These are phyloP conservation scores for Musca domestica DNA, from an alignment of 1,140 invertebrate species.

Conservation along the genomic window DNA sequence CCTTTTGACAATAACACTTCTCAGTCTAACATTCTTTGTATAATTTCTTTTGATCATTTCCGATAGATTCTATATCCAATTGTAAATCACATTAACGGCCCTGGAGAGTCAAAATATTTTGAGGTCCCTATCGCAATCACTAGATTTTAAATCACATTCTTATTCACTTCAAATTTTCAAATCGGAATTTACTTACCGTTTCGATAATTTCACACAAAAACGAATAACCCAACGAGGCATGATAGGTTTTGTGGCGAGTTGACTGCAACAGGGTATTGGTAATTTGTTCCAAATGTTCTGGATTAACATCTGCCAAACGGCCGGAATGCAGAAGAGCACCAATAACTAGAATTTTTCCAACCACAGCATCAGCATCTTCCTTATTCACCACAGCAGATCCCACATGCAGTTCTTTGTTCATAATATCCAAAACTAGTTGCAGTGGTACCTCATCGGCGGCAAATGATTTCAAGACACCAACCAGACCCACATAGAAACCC, in stretches of 20 bases:
- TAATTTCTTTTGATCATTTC: too few species aligned
- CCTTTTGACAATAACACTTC: too few species aligned
- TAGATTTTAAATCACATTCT: too few species aligned
- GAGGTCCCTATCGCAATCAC: too few species aligned
- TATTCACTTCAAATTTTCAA: too few species aligned
- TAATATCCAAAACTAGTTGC: slow-evolving; percentile 21
- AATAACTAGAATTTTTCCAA: slow-evolving; percentile 67
- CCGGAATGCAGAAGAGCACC: slow-evolving; percentile 66
- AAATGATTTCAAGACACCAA: slow-evolving; percentile 24
- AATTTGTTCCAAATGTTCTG: slow-evolving; percentile 59
- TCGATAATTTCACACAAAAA: slow-evolving; percentile 62
- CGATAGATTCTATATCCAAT: too few species aligned
- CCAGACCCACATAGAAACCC: slow-evolving; percentile 30
- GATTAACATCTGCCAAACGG: slow-evolving; percentile 54
- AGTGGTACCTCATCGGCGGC: slow-evolving; percentile 1
- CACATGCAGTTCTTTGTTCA: slow-evolving; percentile 26
- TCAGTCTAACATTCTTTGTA: too few species aligned
- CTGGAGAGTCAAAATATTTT: too few species aligned
- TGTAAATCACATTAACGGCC: too few species aligned
- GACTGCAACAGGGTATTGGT: slow-evolving; percentile 59
- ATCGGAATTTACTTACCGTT: slow-evolving; percentile 41
- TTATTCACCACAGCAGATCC: slow-evolving; percentile 26
- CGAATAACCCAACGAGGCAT: slow-evolving; percentile 59
- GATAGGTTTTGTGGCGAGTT: slow-evolving; percentile 63
- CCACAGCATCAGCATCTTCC: slow-evolving; percentile 66